These are phyloP conservation scores for Scatophagus argus DNA, from an alignment of 2,113 vertebrate genomes.

Conservation along the genomic window DNA sequence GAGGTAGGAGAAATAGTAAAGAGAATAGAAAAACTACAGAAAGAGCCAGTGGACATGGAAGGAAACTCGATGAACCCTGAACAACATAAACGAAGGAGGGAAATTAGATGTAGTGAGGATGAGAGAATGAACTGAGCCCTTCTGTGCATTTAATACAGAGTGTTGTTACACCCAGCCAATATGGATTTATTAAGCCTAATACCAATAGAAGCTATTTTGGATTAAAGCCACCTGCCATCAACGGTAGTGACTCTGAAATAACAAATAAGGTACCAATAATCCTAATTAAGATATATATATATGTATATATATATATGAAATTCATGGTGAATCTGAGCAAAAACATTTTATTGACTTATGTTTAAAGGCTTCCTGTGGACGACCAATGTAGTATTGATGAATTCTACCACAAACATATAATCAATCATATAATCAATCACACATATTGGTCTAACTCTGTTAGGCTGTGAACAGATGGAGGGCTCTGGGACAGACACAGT, in stretches of 20 bases:
- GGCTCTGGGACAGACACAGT: slow-evolving; percentile 42
- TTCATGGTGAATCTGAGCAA: neutral
- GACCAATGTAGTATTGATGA: slow-evolving; percentile 22
- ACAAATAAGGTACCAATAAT: slow-evolving; percentile 21
- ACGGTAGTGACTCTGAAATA: slow-evolving; percentile 31
- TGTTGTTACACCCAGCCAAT: slow-evolving; percentile 39
- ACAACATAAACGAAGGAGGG: slow-evolving; percentile 16
- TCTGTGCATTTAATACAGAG: slow-evolving; percentile 32
- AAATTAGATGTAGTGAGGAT: slow-evolving; percentile 15
- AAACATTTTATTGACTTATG: neutral
- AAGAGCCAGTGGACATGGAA: too few relatives aligned
- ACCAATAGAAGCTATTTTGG: slow-evolving; percentile 64
- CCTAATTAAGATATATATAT: too few relatives aligned
- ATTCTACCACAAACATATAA: neutral
- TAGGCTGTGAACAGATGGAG: slow-evolving; percentile 20
- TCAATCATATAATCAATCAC: slow-evolving; percentile 10
- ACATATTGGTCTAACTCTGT: slow-evolving; percentile 1
- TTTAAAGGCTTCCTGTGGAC: neutral
- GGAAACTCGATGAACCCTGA: slow-evolving; percentile 30
- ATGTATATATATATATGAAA: too few relatives aligned
- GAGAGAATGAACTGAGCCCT: slow-evolving; percentile 7
- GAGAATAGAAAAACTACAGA: neutral
- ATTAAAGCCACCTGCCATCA: slow-evolving; percentile 50
- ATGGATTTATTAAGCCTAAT: slow-evolving; percentile 63
- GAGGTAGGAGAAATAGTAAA: neutral